Percentiles rank a stretch among this genome's conserved stretches.
These are phyloP conservation scores for Xyrichtys novacula DNA, from an alignment of 2,797 vertebrate genomes.

Conservation along the genomic window DNA sequence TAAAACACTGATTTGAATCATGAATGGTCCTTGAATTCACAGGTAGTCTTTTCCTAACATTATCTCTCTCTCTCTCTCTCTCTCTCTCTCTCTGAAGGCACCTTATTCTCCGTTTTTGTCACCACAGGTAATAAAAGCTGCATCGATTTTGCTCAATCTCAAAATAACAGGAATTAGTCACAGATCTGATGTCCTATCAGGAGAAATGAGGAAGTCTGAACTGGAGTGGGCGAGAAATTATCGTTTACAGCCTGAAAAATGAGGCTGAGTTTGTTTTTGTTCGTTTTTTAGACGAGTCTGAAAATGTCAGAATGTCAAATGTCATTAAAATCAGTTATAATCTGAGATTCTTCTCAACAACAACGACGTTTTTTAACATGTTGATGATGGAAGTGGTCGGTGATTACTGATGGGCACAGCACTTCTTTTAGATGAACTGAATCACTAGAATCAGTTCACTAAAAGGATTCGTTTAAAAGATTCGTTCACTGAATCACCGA, in stretches of 20 bases:
- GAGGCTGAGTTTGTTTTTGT: too few relatives aligned
- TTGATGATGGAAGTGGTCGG: too few relatives aligned
- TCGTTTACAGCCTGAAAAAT: background rate
- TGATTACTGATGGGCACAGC: too few relatives aligned
- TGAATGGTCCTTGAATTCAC: slow-evolving; percentile 34
- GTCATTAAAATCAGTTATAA: too few relatives aligned
- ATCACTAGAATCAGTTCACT: too few relatives aligned
- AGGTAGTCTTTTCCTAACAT: slow-evolving; percentile 1
- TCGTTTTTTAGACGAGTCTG: too few relatives aligned
- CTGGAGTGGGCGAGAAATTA: slow-evolving; percentile 49
- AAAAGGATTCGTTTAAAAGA: too few relatives aligned
- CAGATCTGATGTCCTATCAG: background rate
- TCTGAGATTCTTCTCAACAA: too few relatives aligned
- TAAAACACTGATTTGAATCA: slow-evolving; percentile 13
- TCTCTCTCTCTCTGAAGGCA: slow-evolving; percentile 57
- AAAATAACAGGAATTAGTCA: background rate
- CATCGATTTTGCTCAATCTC: slow-evolving; percentile 7
- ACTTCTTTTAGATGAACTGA: too few relatives aligned
- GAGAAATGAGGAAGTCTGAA: background rate
- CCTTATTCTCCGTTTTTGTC: slow-evolving; percentile 35
- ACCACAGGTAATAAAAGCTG: slow-evolving; percentile 1
- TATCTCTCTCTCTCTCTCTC: slow-evolving; percentile 18
- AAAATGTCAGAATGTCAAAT: too few relatives aligned
- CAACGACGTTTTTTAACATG: too few relatives aligned
- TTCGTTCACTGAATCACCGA: too few relatives aligned